These are phyloP conservation scores for Drosophila nr. fundita DNA, from an alignment of 2,888 invertebrate genomes.

Conservation along the genomic window DNA sequence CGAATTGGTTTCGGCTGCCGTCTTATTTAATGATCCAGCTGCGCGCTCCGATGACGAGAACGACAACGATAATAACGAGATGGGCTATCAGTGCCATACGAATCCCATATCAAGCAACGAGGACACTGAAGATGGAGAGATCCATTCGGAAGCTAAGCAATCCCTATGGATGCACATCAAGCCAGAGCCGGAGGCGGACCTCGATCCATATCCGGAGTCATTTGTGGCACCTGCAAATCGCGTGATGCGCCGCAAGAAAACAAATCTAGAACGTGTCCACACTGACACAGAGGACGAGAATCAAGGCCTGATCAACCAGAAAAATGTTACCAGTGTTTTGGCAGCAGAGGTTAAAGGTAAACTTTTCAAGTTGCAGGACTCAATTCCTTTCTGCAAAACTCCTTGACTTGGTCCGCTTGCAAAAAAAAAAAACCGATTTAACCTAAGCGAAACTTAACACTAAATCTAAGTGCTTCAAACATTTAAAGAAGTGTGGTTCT, in stretches of 20 bases:
- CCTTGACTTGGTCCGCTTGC: neutral
- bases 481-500: no score
- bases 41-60: slow-evolving; percentile 31
- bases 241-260: slow-evolving; percentile 30
- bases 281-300: slow-evolving; percentile 12
- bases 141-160: slow-evolving; percentile 57
- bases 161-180: slow-evolving; percentile 68
- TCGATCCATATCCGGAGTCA: neutral
- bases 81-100: slow-evolving; percentile 59
- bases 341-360: slow-evolving; percentile 48
- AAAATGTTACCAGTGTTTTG: neutral
- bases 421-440: neutral
- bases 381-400: neutral
- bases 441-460: no score
- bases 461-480: no score
- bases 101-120: slow-evolving; percentile 82
- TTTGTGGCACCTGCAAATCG: slow-evolving; percentile 16
- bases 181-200: slow-evolving; percentile 56
- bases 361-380: neutral
- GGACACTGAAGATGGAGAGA: slow-evolving; percentile 63
- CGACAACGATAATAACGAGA: slow-evolving; percentile 42
- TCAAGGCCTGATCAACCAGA: neutral
- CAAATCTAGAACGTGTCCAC: slow-evolving; percentile 8
- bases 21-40: slow-evolving; percentile 48
- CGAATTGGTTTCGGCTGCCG: slow-evolving; percentile 60